phyloP scores from a whole-genome alignment of 2,113 vertebrate species.

The Puma concolor region DNA sequence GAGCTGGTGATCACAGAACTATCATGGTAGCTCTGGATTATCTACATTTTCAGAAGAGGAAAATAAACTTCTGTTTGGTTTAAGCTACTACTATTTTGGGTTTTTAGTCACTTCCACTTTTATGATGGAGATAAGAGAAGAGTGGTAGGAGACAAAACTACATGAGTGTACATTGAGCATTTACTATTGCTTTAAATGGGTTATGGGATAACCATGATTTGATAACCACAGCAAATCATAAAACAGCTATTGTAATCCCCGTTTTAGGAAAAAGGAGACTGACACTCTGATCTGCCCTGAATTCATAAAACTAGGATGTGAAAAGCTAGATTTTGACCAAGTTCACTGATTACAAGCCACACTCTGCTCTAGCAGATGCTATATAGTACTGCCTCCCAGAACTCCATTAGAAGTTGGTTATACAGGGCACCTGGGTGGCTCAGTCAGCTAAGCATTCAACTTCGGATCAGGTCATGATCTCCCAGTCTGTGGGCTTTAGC shows the following conservation, averaged over 20 bases:
- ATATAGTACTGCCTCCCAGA: accelerated
- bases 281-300: background rate
- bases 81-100: background rate
- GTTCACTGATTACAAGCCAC: background rate
- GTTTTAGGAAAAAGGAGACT: background rate
- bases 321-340: background rate
- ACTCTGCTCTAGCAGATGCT: background rate
- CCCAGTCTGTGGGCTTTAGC: no score
- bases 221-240: background rate
- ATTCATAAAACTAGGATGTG: background rate
- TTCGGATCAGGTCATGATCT: no score
- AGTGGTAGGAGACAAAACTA: background rate
- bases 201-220: background rate
- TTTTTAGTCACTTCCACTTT: background rate
- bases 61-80: background rate
- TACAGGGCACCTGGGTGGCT: no score
- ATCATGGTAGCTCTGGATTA: accelerated
- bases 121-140: background rate
- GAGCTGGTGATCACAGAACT: background rate
- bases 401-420: background rate
- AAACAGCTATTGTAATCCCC: background rate
- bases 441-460: no score
- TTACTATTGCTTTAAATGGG: background rate
- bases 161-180: background rate
- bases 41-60: background rate